Base-by-base conservation (phyloP, 2,797 vertebrate genomes). In the Sciurus vulgaris region DNA sequence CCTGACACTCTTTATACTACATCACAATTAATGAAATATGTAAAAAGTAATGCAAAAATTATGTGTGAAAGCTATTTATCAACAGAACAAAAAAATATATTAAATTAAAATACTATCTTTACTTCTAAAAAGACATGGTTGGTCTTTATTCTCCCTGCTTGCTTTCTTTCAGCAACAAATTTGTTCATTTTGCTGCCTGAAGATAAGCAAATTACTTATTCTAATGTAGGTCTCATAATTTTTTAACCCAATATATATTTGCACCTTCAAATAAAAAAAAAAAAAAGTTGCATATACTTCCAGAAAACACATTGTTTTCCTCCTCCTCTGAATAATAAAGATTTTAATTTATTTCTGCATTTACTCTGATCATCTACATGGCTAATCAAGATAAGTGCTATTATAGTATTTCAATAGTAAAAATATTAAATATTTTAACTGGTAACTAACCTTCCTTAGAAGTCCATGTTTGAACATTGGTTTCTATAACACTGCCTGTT, bases 391-490 rank as follows among this genome's bases (percentile, higher is more conserved):
- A 5, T 81, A 94, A 93, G 54, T 73, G 11, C 8, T 93, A 22
- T 20, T 86, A 15, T 5, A 85, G 30, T 22, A 88, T 30, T 92
- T 85, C 14, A 93, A 5, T 59, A 79, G 78, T 20, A 78, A 2
- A 94, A 54, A 63, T 56, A 87, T 7, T 49, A 86, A 91, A n/a
- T 76, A 82, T 56, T 76, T 59, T 38, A 63, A n/a, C 47, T 54
- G 91, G 20, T 92, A 88, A 97, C 98, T 97, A 84, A 99, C 99
- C 98, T 77, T 99, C 99, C 97, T 99, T 99, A 73, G 98, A 96
- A 38, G 98, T 96, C 97, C 65, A 98, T 98, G 98, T 33, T 96
- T 98, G 97, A 97, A 98, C 91, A 97, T 30, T 98, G 86, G 89
- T 97, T 97, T 99, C 97, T 65, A 98, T 95, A 96, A 98, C 96